Evolutionary conservation across 2,113 vertebrate genomes (phyloP).

Genomic region (Centropristis striata): DNA sequence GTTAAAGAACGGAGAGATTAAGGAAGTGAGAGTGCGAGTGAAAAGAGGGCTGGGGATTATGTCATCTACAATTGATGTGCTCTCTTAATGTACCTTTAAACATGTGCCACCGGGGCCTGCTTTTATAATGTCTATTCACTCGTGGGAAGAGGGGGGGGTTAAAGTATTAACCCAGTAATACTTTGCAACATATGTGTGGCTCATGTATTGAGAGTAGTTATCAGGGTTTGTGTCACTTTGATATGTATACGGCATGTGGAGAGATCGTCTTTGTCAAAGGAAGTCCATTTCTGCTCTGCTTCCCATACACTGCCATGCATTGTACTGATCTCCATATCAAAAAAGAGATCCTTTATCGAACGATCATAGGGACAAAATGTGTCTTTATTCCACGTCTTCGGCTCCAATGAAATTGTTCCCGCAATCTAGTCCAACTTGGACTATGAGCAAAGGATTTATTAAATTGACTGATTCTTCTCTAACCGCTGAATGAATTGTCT

Average conservation of each 20-base stretch:
- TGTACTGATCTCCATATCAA: conserved; percentile 80
- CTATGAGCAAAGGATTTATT: conserved; percentile 74
- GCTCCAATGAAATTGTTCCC: conserved; percentile 61
- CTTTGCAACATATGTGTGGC: conserved; percentile 74
- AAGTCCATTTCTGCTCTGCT: conserved; percentile 69
- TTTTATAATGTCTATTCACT: conserved; percentile 78
- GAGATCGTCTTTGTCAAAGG: conserved; percentile 74
- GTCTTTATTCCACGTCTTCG: conserved; percentile 71
- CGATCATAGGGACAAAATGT: conserved; percentile 77
- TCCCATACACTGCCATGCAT: conserved; percentile 68
- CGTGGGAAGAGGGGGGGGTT: conserved; percentile 50
- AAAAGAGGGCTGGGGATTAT: conserved; percentile 83
- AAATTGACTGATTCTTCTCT: conserved; percentile 65
- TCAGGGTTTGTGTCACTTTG: conserved; percentile 81
- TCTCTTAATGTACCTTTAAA: conserved; percentile 85
- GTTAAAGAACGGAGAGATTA: conserved; percentile 85
- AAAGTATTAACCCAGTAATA: conserved; percentile 81
- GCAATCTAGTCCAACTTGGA: conserved; percentile 74
- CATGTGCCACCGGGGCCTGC: conserved; percentile 79
- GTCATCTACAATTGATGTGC: conserved; percentile 84
- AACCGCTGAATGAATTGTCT: conserved; percentile 62
- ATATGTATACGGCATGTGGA: conserved; percentile 74
- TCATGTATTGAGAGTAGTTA: conserved; percentile 67
- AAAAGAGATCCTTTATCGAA: conserved; percentile 78
- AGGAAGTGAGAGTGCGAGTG: conserved; percentile 80